Conservation (phyloP, 2,113 vertebrate genomes). For the Hucho hucho region DNA sequence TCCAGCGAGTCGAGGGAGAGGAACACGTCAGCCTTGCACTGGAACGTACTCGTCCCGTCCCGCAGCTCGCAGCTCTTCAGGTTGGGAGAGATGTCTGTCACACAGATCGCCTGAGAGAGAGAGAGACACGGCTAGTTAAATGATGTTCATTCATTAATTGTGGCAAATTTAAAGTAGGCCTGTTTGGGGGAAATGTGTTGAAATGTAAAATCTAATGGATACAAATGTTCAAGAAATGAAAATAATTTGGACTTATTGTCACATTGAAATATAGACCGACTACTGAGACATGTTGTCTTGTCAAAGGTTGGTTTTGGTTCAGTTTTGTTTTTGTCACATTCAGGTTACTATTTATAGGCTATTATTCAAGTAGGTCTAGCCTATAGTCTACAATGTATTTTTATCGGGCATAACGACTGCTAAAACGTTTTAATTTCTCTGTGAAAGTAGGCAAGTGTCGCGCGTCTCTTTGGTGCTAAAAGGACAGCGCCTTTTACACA, state of each 20-base stretch:
- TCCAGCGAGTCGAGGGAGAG: constrained; percentile 70
- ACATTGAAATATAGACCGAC: too few relatives aligned
- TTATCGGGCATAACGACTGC: too few relatives aligned
- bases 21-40: constrained; percentile 75
- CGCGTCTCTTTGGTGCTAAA: not conserved
- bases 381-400: not conserved
- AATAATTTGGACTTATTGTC: too few relatives aligned
- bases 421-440: not conserved
- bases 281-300: too few relatives aligned
- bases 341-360: not conserved
- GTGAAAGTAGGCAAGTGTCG: not conserved
- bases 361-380: not conserved
- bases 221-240: too few relatives aligned
- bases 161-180: not conserved
- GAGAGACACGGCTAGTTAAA: not conserved
- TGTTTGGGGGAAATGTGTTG: not conserved
- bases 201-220: too few relatives aligned
- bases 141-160: not conserved
- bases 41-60: constrained; percentile 67
- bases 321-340: too few relatives aligned
- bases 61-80: constrained; percentile 77
- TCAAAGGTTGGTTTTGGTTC: too few relatives aligned
- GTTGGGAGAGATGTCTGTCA: constrained; percentile 74
- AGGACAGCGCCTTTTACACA: constrained; percentile 18
- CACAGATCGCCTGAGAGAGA: constrained; percentile 69